phyloP scores from a whole-genome alignment of 2,113 vertebrate species.

The Grantiella picta region DNA sequence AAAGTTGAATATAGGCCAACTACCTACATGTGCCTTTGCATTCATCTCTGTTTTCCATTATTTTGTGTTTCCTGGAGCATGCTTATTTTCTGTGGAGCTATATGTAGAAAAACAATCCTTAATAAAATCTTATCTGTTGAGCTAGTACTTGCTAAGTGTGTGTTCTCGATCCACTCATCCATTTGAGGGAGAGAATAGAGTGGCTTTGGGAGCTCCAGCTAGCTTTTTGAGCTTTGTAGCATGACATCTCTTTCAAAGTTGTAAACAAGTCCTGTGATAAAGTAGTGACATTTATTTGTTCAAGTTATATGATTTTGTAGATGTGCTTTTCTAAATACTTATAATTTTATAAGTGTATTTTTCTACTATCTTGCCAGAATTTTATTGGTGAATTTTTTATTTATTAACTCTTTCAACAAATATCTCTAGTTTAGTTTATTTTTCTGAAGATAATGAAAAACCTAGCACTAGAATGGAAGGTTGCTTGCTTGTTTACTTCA shows the following conservation, averaged over 20 bases:
- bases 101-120: not conserved
- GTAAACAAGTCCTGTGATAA: not conserved
- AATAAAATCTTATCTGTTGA: not conserved
- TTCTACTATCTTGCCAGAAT: not conserved
- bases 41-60: not conserved
- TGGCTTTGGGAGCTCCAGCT: not conserved
- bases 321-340: not conserved
- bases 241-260: not conserved
- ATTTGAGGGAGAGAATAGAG: not conserved
- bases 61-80: not conserved
- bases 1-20: not conserved
- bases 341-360: not conserved
- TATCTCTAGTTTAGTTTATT: not conserved
- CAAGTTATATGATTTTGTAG: not conserved
- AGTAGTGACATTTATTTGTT: not conserved
- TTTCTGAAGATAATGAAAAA: not conserved
- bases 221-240: not conserved
- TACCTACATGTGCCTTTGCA: not conserved
- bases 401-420: not conserved
- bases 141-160: not conserved
- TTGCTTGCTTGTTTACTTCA: not conserved
- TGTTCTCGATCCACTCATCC: not conserved
- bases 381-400: not conserved
- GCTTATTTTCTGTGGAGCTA: not conserved
- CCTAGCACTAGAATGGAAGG: not conserved